Evolutionary conservation across 2,113 vertebrate species (phyloP).

Genomic region (Protomyctophum bolini): DNA sequence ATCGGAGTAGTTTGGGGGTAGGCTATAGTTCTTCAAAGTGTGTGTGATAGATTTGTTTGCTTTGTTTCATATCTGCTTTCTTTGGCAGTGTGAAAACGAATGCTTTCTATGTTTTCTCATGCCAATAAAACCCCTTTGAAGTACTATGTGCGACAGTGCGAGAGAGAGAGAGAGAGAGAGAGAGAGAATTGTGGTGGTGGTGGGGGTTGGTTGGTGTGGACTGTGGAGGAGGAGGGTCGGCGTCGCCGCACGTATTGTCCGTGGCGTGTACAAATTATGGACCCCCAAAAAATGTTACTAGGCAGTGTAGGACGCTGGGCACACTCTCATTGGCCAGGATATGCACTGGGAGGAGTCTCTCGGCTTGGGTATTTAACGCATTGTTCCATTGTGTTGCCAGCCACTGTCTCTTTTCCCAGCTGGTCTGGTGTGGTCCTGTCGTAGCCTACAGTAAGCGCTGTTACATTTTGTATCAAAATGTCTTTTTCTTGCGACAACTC

Average conservation of each 20-base stretch:
- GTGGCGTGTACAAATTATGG: background rate
- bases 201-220: no score
- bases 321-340: conserved; percentile 78
- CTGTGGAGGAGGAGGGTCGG: background rate
- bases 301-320: conserved; percentile 81
- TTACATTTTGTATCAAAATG: conserved; percentile 42
- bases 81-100: no score
- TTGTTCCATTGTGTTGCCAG: conserved; percentile 70
- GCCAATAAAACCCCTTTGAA: no score
- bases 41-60: no score
- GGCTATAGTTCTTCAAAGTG: no score
- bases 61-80: no score
- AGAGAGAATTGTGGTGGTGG: background rate
- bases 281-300: conserved; percentile 70
- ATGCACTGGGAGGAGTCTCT: conserved; percentile 24
- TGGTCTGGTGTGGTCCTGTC: conserved; percentile 21
- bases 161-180: no score
- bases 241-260: no score
- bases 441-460: conserved; percentile 28
- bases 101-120: no score
- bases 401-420: conserved; percentile 42
- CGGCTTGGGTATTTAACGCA: conserved; percentile 51
- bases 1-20: no score
- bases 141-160: no score
- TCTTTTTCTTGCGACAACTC: conserved; percentile 54